Conservation (phyloP, 2,797 vertebrate genomes). For the Scyliorhinus canicula region DNA sequence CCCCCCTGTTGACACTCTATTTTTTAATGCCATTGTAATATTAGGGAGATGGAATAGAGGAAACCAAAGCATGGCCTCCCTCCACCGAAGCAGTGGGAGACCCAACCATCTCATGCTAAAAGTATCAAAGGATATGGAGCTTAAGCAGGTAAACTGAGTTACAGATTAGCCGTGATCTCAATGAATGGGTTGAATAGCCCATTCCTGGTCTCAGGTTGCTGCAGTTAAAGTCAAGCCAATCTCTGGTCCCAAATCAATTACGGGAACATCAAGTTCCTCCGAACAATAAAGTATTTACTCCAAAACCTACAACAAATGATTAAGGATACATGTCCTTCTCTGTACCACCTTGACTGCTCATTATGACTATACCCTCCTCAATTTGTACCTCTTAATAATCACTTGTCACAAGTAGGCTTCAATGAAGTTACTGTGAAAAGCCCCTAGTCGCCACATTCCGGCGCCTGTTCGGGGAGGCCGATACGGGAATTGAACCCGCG, state of each 20-base stretch:
- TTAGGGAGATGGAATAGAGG: no score
- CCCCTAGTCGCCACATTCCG: no score
- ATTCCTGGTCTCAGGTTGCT: neutral
- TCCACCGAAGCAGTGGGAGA: no score
- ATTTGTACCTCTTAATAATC: neutral
- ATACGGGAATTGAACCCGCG: no score
- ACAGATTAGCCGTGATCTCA: neutral
- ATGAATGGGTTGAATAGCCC: neutral
- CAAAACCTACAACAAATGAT: neutral
- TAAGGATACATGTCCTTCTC: neutral
- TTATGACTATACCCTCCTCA: neutral
- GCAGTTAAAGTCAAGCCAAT: neutral
- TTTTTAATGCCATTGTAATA: no score
- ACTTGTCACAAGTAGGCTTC: no score
- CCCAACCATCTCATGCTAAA: no score
- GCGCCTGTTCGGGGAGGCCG: no score
- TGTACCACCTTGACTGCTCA: neutral
- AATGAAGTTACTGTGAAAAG: no score
- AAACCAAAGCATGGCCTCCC: no score
- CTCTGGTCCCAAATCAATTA: neutral
- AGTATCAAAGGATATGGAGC: neutral
- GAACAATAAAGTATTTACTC: neutral
- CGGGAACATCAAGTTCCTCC: neutral
- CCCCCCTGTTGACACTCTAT: no score
- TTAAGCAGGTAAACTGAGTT: neutral